Percentiles rank a stretch among this genome's conserved stretches.
Evolutionary conservation across 2,888 invertebrate genomes (phyloP).

Genomic region (Iselma pallidipennis): DNA sequence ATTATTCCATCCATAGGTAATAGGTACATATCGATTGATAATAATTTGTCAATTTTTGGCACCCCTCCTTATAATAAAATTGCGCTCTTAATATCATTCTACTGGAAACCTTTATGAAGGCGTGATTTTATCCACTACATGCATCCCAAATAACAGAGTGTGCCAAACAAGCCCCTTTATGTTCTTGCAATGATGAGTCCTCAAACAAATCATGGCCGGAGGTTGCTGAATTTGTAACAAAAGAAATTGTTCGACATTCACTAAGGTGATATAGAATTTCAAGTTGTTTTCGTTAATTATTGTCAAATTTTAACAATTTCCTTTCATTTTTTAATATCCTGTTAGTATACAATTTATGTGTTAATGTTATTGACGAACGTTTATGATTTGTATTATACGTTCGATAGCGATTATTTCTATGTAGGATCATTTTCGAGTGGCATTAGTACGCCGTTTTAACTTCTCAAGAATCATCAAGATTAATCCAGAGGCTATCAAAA

Average conservation of each 20-base stretch:
- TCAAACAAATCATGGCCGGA: background rate
- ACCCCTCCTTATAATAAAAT: slow-evolving; percentile 31
- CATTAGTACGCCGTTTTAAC: slow-evolving; percentile 44
- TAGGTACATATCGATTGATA: slow-evolving; percentile 11
- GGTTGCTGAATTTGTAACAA: background rate
- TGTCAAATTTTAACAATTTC: background rate
- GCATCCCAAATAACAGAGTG: slow-evolving; percentile 43
- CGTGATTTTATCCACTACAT: slow-evolving; percentile 47
- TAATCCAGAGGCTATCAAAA: slow-evolving; percentile 28
- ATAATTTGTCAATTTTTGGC: slow-evolving; percentile 14
- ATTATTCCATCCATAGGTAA: too few relatives aligned
- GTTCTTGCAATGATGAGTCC: slow-evolving; percentile 7
- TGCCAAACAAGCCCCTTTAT: slow-evolving; percentile 35
- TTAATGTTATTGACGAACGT: too few relatives aligned
- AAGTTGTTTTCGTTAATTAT: too few relatives aligned
- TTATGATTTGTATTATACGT: too few relatives aligned
- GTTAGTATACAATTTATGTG: too few relatives aligned
- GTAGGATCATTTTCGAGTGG: slow-evolving; percentile 31
- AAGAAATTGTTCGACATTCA: too few relatives aligned
- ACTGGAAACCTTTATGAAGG: slow-evolving; percentile 35
- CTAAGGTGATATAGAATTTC: too few relatives aligned
- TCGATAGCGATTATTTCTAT: slow-evolving; percentile 32
- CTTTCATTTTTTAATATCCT: too few relatives aligned
- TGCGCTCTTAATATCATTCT: slow-evolving; percentile 40
- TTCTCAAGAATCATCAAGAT: slow-evolving; percentile 33